These are phyloP conservation scores for Coelopa pilipes DNA, from an alignment of 2,888 invertebrate genomes.

Conservation along the genomic window DNA sequence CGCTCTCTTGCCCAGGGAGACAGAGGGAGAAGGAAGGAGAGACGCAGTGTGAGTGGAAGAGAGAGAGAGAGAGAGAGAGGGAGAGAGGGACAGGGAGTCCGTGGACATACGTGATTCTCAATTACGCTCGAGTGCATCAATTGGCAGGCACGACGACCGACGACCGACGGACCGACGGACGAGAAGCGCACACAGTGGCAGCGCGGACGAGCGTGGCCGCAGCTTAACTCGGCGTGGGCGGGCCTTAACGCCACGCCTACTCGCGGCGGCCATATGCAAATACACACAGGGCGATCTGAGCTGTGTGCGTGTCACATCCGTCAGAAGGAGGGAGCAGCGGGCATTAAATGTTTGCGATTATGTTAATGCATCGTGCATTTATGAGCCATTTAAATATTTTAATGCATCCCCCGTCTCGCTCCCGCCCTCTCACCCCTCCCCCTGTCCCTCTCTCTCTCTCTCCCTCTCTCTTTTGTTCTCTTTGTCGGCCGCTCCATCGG, in stretches of 20 bases:
- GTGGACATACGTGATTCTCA: constrained; percentile 6
- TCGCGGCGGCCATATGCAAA: too few species aligned
- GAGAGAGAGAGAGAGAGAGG: too few species aligned
- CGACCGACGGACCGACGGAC: too few species aligned
- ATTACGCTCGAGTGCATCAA: neutral
- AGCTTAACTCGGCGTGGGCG: too few species aligned
- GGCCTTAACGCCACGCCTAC: too few species aligned
- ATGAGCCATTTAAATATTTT: constrained; percentile 2
- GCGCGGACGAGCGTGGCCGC: too few species aligned
- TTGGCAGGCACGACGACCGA: neutral
- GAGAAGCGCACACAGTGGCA: too few species aligned
- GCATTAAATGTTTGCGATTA: constrained; percentile 5
- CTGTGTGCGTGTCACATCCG: neutral
- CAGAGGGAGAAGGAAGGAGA: neutral
- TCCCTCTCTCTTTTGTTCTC: neutral
- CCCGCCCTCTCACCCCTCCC: neutral
- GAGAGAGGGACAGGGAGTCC: neutral
- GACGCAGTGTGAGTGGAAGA: neutral
- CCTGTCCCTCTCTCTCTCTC: neutral
- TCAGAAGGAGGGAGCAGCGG: neutral
- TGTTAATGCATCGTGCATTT: constrained; percentile 1
- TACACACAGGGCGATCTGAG: too few species aligned
- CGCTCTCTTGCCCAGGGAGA: neutral
- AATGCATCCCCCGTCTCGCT: neutral
- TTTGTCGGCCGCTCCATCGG: neutral